phyloP scores from a whole-genome alignment of 2,888 invertebrate species.

The Aspidiotus rigidus region DNA sequence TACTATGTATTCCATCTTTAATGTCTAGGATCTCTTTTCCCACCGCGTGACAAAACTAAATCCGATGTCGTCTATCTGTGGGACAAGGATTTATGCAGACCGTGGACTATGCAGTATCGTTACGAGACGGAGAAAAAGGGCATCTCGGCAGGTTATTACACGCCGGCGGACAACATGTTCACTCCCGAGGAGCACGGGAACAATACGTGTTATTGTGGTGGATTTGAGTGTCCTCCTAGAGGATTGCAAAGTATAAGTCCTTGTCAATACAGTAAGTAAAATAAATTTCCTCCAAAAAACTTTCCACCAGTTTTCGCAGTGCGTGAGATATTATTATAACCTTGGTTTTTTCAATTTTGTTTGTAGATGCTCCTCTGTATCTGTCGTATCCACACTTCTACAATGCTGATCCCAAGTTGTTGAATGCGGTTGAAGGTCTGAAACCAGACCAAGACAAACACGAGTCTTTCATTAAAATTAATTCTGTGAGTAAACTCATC shows the following conservation, averaged over 20 bases:
- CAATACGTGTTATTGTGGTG: constrained; percentile 68
- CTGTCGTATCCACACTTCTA: constrained; percentile 84
- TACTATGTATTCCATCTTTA: background rate
- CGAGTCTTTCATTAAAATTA: constrained; percentile 71
- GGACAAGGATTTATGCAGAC: constrained; percentile 77
- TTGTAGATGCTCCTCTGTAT: constrained; percentile 73
- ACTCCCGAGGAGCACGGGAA: constrained; percentile 54
- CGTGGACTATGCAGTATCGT: constrained; percentile 63
- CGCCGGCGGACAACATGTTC: constrained; percentile 60
- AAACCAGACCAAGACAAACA: constrained; percentile 59
- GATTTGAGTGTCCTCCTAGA: constrained; percentile 57
- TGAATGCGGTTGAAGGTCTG: constrained; percentile 61
- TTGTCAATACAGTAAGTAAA: constrained; percentile 67
- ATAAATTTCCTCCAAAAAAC: no score
- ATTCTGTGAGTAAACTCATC: constrained; percentile 55
- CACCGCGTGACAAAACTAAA: constrained; percentile 62
- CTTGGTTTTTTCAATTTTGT: background rate
- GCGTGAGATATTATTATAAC: no score
- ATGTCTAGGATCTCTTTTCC: constrained; percentile 65
- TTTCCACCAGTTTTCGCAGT: no score
- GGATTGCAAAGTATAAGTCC: constrained; percentile 79
- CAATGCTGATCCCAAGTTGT: constrained; percentile 61
- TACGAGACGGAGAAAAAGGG: constrained; percentile 62
- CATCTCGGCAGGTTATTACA: constrained; percentile 48
- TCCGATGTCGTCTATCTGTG: constrained; percentile 64